Evolutionary conservation across 2,888 invertebrate genomes (phyloP).

Genomic region (Drosophila pseudotakahashii): DNA sequence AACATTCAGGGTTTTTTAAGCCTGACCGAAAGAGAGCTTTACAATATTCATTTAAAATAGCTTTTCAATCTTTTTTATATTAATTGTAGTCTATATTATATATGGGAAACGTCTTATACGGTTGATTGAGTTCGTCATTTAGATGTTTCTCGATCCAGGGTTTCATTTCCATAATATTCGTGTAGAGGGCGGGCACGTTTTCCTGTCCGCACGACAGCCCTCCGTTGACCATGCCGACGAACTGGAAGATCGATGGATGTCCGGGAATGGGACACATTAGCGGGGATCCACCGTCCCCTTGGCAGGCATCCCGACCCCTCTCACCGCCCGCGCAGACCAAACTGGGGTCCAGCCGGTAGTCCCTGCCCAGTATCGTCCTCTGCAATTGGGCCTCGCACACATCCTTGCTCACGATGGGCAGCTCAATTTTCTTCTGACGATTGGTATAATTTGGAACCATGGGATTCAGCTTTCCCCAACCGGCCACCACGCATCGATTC

Average conservation of each 20-base stretch:
- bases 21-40: too few relatives aligned
- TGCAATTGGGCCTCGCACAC: neutral
- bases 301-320: neutral
- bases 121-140: neutral
- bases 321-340: conserved; percentile 7
- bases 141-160: conserved; percentile 4
- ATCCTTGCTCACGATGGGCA: neutral
- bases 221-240: conserved; percentile 13
- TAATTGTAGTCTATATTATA: neutral
- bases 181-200: conserved; percentile 4
- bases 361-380: neutral
- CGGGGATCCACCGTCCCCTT: conserved; percentile 10
- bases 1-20: too few relatives aligned
- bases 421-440: neutral
- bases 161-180: neutral
- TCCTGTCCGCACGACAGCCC: neutral
- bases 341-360: neutral
- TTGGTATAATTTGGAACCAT: accelerated
- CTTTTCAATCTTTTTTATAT: neutral
- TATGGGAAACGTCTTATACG: neutral
- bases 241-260: neutral
- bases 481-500: neutral
- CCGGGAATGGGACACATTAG: conserved; percentile 24
- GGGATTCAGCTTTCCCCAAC: neutral
- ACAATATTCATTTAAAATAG: too few relatives aligned